Evolutionary conservation across 1,140 invertebrate species (phyloP).

Genomic region (Cataglyphis hispanica): DNA sequence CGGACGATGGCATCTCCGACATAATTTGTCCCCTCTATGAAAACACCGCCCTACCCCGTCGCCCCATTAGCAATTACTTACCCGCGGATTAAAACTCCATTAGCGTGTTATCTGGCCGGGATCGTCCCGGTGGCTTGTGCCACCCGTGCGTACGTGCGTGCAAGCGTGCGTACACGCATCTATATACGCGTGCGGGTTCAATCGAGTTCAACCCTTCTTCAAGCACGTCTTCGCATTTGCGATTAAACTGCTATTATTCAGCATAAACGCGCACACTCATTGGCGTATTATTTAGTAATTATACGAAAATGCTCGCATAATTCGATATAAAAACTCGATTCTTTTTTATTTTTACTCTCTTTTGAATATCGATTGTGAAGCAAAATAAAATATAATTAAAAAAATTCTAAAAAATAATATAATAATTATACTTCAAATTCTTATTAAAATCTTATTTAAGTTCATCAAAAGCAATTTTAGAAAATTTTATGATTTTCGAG

Average conservation of each 20-base stretch:
- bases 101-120: slow-evolving; percentile 72
- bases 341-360: too few species aligned
- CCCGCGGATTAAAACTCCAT: slow-evolving; percentile 75
- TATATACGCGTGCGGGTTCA: slow-evolving; percentile 27
- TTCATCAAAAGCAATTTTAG: neutral
- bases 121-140: slow-evolving; percentile 28
- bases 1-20: slow-evolving; percentile 35
- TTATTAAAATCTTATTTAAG: neutral
- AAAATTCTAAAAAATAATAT: neutral
- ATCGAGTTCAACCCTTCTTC: neutral
- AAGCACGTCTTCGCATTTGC: neutral
- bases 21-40: slow-evolving; percentile 63
- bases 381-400: neutral
- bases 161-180: slow-evolving; percentile 24
- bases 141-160: slow-evolving; percentile 18
- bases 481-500: neutral
- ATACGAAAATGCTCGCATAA: neutral
- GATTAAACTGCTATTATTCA: slow-evolving; percentile 1
- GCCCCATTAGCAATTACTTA: slow-evolving; percentile 75
- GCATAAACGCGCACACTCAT: neutral
- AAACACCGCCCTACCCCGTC: slow-evolving; percentile 10
- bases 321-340: too few species aligned
- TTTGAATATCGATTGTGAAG: neutral
- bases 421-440: neutral
- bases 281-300: slow-evolving; percentile 6